A percentile compares a stretch with the other conserved stretches of the same genome.
Conservation (phyloP, 2,888 invertebrate genomes). For the Hedya salicella region DNA sequence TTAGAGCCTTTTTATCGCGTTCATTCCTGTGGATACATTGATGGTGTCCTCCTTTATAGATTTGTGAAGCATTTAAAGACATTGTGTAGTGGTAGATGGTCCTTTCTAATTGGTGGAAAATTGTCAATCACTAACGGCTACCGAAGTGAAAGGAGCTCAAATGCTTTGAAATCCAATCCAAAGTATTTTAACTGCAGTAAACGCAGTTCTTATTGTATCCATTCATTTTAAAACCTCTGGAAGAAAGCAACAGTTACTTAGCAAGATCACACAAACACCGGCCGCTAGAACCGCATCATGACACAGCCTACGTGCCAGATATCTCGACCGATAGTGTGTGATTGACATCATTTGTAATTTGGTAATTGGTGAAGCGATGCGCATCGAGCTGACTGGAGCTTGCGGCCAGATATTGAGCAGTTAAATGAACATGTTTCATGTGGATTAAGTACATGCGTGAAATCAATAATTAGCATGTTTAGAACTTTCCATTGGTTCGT, state of each 20-base stretch:
- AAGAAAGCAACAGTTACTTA: slow-evolving; percentile 36
- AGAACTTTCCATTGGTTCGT: neutral
- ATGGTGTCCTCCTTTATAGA: no score
- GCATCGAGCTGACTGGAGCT: slow-evolving; percentile 46
- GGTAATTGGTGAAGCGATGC: slow-evolving; percentile 63
- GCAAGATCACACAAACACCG: slow-evolving; percentile 35
- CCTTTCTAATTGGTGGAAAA: no score
- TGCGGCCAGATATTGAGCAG: slow-evolving; percentile 37
- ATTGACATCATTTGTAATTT: slow-evolving; percentile 71
- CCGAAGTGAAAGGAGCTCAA: no score
- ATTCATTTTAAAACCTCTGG: slow-evolving; percentile 12
- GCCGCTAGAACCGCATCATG: slow-evolving; percentile 44
- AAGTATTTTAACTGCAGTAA: no score
- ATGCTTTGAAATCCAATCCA: no score
- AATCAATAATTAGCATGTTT: slow-evolving; percentile 10
- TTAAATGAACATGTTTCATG: slow-evolving; percentile 30
- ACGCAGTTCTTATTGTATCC: slow-evolving; percentile 10
- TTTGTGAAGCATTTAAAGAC: no score
- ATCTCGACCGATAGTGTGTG: slow-evolving; percentile 65
- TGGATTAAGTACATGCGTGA: slow-evolving; percentile 19
- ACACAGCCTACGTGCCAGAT: slow-evolving; percentile 50
- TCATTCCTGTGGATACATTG: no score
- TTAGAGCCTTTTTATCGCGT: no score
- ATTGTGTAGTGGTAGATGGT: no score
- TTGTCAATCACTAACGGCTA: no score